A percentile compares a stretch with the other conserved stretches of the same genome.
Evolutionary conservation across 2,113 vertebrate genomes (phyloP).

Genomic region (Chelonoidis abingdonii): DNA sequence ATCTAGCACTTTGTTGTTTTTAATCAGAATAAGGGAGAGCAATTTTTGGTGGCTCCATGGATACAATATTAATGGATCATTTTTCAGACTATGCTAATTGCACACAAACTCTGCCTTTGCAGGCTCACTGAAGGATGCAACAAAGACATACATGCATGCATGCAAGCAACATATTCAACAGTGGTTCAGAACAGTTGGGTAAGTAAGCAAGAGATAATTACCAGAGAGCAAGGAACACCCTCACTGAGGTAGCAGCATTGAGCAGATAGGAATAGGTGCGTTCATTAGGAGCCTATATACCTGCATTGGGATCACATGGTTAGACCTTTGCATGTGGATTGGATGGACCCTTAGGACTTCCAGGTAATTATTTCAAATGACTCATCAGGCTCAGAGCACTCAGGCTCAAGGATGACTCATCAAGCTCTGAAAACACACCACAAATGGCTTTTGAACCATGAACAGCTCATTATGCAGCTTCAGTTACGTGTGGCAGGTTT

Average conservation of each 20-base stretch:
- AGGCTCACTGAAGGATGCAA: not conserved
- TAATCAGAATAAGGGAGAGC: not conserved
- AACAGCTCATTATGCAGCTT: not conserved
- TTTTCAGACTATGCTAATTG: not conserved
- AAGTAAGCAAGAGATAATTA: not conserved
- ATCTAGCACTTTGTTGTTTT: not conserved
- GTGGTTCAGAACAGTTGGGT: not conserved
- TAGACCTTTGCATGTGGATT: not conserved
- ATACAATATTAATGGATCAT: not conserved
- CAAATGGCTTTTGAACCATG: not conserved
- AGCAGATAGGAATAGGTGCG: not conserved
- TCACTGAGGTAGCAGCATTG: not conserved
- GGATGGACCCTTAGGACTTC: not conserved
- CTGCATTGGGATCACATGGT: not conserved
- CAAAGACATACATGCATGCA: not conserved
- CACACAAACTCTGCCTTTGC: not conserved
- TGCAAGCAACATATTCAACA: not conserved
- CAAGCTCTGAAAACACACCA: rapidly evolving
- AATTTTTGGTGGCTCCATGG: not conserved
- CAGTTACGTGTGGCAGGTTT: not conserved
- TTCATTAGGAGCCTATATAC: not conserved
- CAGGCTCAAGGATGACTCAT: not conserved
- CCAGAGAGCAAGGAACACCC: not conserved
- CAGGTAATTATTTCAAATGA: not conserved
- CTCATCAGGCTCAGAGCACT: not conserved